Evolutionary conservation across 2,113 vertebrate genomes (phyloP), one percentile per base, ranked within the genome.

Genomic region (Tupaia chinensis): DNA sequence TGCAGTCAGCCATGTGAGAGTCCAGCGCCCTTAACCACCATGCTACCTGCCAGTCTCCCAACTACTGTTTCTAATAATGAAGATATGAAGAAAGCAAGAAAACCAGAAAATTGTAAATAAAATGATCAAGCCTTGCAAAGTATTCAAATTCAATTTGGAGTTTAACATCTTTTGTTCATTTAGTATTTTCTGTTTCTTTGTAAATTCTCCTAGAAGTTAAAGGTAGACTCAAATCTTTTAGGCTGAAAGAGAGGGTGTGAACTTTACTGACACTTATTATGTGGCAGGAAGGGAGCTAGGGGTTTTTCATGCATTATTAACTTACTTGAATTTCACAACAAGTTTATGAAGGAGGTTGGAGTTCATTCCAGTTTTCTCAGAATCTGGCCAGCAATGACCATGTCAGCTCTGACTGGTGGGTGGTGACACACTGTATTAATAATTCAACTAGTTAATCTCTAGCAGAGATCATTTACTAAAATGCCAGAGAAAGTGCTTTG

Each of bases 321-420:
- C 72, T 74, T 60, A 58, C 81, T 95, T 96, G 95, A 91, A 89
- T 97, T 95, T 95, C 87, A 93, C 76, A 78, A 72, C 89, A 89
- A 32, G 19, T 16, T 68, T 63, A 13, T 56, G 77, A 14, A 85
- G 81, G 79, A 77, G 68, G 61, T 74, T 77, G 44, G 88, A 54
- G 74, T 83, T 95, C 94, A 54, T 79, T 91, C 87, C 80, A 8
- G 16, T 72, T 87, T 90, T 92, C 91, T 91, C 44, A 69, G 70
- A 86, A 93, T 65, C 77, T 93, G 87, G 29, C 90, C 58, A 77
- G 66, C 74, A 44, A 1, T 58, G 63, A 56, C 8, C 9, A 22
- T 68, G 44, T 93, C 84, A 34, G 3, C 61, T 91, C 44, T 77
- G 83, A 61, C 10, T 85, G 79, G 88, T 89, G 65, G 53, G 70